A percentile compares a stretch with the other conserved stretches of the same genome.
phyloP scores from a whole-genome alignment of 2,888 invertebrate genomes.

The Elgonia sp. region DNA sequence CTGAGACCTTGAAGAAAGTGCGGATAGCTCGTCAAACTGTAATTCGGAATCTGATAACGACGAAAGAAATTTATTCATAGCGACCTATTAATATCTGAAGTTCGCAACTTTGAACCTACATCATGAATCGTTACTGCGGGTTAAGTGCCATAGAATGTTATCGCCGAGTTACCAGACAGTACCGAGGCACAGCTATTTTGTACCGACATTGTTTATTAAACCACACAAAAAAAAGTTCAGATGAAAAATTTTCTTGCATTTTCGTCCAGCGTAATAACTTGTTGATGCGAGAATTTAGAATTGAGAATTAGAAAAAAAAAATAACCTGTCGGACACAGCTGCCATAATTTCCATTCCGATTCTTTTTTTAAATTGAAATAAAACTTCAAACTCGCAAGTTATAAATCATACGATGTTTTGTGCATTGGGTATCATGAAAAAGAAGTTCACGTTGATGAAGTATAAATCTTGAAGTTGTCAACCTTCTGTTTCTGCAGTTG shows the following conservation, averaged over 20 bases:
- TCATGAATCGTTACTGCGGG: constrained; percentile 14
- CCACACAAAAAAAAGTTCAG: constrained; percentile 27
- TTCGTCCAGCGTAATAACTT: constrained; percentile 22
- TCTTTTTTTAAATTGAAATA: constrained; percentile 44
- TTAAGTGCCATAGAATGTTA: constrained; percentile 35
- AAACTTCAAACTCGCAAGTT: constrained; percentile 18
- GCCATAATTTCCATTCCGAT: constrained; percentile 32
- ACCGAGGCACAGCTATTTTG: not conserved
- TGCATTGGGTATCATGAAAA: not conserved
- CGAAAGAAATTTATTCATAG: constrained; percentile 58
- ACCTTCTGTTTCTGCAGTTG: not conserved
- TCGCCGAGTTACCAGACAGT: constrained; percentile 9
- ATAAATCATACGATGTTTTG: constrained; percentile 35
- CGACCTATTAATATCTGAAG: constrained; percentile 32
- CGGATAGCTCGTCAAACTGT: constrained; percentile 29
- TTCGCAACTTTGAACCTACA: constrained; percentile 25
- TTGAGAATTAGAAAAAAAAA: constrained; percentile 42
- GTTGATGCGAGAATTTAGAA: constrained; percentile 23
- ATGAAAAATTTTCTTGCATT: constrained; percentile 41
- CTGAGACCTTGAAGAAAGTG: not conserved
- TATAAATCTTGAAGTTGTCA: constrained; percentile 28
- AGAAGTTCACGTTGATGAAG: constrained; percentile 17
- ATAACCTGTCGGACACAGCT: constrained; percentile 38
- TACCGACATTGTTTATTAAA: constrained; percentile 34
- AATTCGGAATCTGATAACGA: constrained; percentile 26